Evolutionary conservation across 2,888 invertebrate genomes (phyloP), one percentile per base, ranked within the genome.

Genomic region (Papilio elwesi): DNA sequence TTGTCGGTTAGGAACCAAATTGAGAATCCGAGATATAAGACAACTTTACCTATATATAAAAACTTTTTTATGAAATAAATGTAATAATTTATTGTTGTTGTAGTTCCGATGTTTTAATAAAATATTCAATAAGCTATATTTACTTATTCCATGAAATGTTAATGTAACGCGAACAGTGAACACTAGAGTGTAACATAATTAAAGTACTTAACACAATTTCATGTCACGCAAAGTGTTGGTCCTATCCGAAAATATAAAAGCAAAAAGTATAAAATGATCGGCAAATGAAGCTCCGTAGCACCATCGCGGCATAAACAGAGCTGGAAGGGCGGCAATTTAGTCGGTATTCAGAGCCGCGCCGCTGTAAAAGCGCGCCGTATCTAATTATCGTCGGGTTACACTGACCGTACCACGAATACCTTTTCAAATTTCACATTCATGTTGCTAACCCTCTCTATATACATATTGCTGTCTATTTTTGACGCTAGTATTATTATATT

Each of bases 361-460:
- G 84, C 89, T 90, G 92, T 92, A 92, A 93, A 92, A 93, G 92
- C 92, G 87, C 91, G 93, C 90, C 91, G 86, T 91, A 92, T 92
- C 92, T 93, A 93, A 93, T 93, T 93, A 93, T 89, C 86, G 87
- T 90, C 85, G 90, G 87, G 87, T 87, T 87, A 86, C 87, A 83
- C 81, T 75, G 80, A 81, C 83, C 82, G 79, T 87, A 87, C 85
- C 79, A 83, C 82, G 81, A 83, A 83, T 76, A 75, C 77, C 75
- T 81, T 80, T 82, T 81, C 82, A 82, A 86, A 81, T 83, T 84
- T 80, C 77, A 74, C 78, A 68, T 67, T 67, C 63, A 69, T 67
- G 53, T 63, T 67, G 47, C 66, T 63, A 62, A 16, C 47, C 47
- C 52, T 57, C 47, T 26, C 15, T 63, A 57, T 49, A 53, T n/a